Conservation (phyloP, 1,140 invertebrate genomes). For the Bombyx mori region DNA sequence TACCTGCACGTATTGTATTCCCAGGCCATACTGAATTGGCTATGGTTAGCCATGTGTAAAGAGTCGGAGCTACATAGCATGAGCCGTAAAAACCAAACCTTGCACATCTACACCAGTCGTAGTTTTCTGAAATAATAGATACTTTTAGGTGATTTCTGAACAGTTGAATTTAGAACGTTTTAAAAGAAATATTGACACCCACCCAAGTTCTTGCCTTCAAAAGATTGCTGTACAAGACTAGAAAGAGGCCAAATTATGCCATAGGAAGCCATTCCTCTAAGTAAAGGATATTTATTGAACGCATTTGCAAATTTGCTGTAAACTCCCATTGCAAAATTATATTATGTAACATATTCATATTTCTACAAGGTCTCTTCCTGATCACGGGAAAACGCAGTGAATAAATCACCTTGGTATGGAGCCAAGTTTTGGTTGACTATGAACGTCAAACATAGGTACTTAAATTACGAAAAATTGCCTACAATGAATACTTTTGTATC, state of each 20-base stretch:
- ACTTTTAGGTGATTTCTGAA: not conserved
- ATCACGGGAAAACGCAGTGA: slow-evolving; percentile 4
- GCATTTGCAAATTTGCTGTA: slow-evolving; percentile 37
- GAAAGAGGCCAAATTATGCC: slow-evolving; percentile 57
- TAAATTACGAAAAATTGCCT: not conserved
- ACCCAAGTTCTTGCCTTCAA: slow-evolving; percentile 56
- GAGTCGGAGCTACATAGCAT: slow-evolving; percentile 61
- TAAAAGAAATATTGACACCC: slow-evolving; percentile 18
- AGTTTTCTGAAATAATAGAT: slow-evolving; percentile 33
- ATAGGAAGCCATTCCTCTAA: slow-evolving; percentile 58
- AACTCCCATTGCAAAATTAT: slow-evolving; percentile 10
- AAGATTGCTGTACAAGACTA: slow-evolving; percentile 60
- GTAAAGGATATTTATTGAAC: slow-evolving; percentile 52
- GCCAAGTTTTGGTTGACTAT: slow-evolving; percentile 2
- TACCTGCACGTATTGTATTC: slow-evolving; percentile 37
- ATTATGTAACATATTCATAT: slow-evolving; percentile 14
- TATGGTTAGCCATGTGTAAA: slow-evolving; percentile 57
- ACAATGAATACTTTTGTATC: no score
- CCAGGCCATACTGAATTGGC: slow-evolving; percentile 60
- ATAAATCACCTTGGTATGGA: slow-evolving; percentile 7
- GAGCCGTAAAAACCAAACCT: slow-evolving; percentile 60
- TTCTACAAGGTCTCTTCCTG: slow-evolving; percentile 7
- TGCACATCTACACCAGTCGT: slow-evolving; percentile 57
- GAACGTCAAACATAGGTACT: no score
- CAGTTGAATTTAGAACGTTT: not conserved